Evolutionary conservation across 2,113 vertebrate genomes (phyloP).

Genomic region (Motacilla alba): DNA sequence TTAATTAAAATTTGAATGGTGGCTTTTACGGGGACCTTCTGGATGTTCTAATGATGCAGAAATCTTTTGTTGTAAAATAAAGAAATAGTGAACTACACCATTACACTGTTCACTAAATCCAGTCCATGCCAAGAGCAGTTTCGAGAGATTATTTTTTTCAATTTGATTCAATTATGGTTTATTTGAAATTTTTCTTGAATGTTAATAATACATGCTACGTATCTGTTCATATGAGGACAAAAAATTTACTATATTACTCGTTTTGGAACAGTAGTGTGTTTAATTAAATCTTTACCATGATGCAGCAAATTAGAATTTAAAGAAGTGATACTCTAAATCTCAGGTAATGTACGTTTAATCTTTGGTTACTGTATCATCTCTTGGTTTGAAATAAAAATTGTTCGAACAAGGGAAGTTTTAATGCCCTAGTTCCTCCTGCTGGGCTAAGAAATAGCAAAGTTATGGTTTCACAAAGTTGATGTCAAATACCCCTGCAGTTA

Average conservation of each 20-base stretch:
- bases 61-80: not conserved
- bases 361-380: not conserved
- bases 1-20: not conserved
- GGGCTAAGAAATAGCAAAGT: constrained; percentile 35
- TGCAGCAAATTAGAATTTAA: not conserved
- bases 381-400: not conserved
- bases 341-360: not conserved
- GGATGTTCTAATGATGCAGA: not conserved
- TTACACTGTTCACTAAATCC: not conserved
- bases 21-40: not conserved
- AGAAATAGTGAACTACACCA: not conserved
- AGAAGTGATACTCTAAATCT: not conserved
- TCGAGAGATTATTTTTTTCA: not conserved
- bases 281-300: not conserved
- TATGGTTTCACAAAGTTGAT: constrained; percentile 24
- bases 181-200: not conserved
- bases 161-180: not conserved
- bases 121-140: not conserved
- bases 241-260: not conserved
- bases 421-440: not conserved
- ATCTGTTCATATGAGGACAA: not conserved
- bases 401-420: not conserved
- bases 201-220: not conserved
- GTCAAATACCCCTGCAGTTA: constrained; percentile 1
- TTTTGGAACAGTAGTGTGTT: not conserved